Percentiles rank a stretch among this genome's conserved stretches.
These are phyloP conservation scores for Daphoenositta chrysoptera DNA, from an alignment of 2,113 vertebrate genomes.

Conservation along the genomic window DNA sequence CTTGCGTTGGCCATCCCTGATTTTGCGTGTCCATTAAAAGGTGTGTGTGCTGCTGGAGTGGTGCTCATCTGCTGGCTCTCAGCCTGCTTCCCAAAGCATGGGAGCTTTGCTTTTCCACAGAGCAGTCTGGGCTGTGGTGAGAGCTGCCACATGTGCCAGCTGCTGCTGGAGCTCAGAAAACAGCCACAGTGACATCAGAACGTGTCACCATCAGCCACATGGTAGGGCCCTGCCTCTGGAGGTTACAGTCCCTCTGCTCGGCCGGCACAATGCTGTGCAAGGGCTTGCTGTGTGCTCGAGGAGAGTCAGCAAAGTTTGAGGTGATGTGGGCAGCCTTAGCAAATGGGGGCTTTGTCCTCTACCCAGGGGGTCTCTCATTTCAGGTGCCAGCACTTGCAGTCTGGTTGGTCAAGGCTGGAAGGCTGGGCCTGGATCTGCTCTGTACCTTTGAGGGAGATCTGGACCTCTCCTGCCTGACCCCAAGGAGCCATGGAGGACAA, in stretches of 20 bases:
- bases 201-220: background rate
- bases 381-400: background rate
- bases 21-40: background rate
- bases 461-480: background rate
- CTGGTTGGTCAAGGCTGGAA: background rate
- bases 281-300: background rate
- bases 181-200: background rate
- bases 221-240: background rate
- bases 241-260: background rate
- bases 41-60: background rate
- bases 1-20: background rate
- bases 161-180: background rate
- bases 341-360: fast-evolving
- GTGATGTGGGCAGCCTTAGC: background rate
- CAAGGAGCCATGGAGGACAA: constrained; percentile 75
- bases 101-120: background rate
- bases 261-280: background rate
- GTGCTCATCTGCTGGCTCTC: background rate
- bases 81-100: background rate
- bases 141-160: background rate
- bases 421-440: background rate
- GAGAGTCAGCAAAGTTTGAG: background rate
- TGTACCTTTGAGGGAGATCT: background rate
- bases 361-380: background rate
- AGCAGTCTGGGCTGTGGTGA: background rate